Evolutionary conservation across 2,888 invertebrate species (phyloP).

Genomic region (Ceriagrion tenellum): DNA sequence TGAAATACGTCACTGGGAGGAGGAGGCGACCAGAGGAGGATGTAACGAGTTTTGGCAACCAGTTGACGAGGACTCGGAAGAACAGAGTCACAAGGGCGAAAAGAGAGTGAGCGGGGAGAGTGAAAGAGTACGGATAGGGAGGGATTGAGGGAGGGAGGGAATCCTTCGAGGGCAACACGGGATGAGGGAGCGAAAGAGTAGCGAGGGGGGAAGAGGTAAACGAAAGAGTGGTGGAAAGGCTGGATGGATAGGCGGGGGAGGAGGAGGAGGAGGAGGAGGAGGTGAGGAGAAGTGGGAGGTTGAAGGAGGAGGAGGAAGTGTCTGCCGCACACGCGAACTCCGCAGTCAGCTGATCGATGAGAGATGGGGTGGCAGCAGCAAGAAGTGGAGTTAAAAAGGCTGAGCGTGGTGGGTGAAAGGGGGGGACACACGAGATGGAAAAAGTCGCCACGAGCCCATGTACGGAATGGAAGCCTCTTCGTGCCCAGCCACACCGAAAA

Average conservation of each 20-base stretch:
- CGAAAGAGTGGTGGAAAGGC: not conserved
- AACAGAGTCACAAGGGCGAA: not conserved
- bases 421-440: not conserved
- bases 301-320: not conserved
- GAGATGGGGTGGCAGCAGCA: not conserved
- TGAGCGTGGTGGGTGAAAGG: not conserved
- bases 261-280: not conserved
- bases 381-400: not conserved
- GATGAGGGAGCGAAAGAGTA: too few relatives aligned
- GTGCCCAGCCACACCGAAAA: not conserved
- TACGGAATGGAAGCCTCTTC: not conserved
- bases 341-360: constrained; percentile 37
- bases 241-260: not conserved
- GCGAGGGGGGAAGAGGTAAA: not conserved
- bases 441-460: not conserved
- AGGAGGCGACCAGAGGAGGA: not conserved
- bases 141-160: not conserved
- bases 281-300: not conserved
- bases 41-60: not conserved
- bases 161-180: too few relatives aligned
- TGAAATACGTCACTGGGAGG: not conserved
- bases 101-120: not conserved
- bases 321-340: constrained; percentile 41
- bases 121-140: not conserved
- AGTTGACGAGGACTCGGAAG: not conserved